phyloP scores from a whole-genome alignment of 2,888 invertebrate species.

The Lasioglossum zephyrum region DNA sequence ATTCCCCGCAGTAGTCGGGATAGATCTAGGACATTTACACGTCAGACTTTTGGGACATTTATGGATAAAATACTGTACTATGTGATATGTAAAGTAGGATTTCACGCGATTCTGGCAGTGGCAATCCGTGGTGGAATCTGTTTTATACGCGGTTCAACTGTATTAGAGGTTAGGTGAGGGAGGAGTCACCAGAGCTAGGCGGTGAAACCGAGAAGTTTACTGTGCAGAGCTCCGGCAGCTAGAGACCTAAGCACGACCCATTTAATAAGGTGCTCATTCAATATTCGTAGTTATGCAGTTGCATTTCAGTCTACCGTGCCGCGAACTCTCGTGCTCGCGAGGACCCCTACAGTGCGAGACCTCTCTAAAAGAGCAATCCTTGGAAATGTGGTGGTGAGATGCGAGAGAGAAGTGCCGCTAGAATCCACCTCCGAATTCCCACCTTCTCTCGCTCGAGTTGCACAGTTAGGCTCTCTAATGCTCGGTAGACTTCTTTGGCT shows the following conservation, averaged over 20 bases:
- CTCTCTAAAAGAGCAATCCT: slow-evolving; percentile 9
- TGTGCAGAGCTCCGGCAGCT: not conserved
- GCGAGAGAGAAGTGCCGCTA: not conserved
- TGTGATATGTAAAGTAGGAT: not conserved
- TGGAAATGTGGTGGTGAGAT: not conserved
- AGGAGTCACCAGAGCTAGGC: slow-evolving; percentile 1
- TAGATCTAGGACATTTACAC: no score
- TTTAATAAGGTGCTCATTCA: not conserved
- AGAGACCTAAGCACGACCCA: slow-evolving; percentile 1
- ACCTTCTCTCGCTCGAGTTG: not conserved
- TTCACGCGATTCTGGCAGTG: not conserved
- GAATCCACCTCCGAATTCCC: not conserved
- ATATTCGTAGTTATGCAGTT: slow-evolving; percentile 10
- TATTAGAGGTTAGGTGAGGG: not conserved
- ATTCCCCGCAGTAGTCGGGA: no score
- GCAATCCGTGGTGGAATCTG: not conserved
- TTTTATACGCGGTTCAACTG: not conserved
- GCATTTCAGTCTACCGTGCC: not conserved
- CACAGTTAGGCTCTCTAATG: not conserved
- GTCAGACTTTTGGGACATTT: no score
- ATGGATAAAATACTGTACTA: no score
- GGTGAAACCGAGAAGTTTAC: slow-evolving; percentile 7
- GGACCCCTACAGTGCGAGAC: not conserved
- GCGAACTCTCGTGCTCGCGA: not conserved
- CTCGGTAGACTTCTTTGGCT: not conserved